Base-by-base conservation (phyloP, 1,140 invertebrate genomes). In the Drosophila fuyamai region DNA sequence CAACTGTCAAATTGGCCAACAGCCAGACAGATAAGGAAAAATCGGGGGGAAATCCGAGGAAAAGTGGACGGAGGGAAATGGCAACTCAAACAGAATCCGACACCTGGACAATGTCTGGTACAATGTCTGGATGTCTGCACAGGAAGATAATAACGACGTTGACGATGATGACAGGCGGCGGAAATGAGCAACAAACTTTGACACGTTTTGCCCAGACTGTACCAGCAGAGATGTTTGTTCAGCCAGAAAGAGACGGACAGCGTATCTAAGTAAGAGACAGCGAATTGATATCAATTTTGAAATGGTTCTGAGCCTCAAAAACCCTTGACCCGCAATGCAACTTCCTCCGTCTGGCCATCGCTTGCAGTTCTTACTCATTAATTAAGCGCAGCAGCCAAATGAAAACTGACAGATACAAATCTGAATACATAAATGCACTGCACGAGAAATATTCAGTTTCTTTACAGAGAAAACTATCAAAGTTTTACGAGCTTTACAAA, bases 321-420 rank as follows among this genome's bases (percentile, higher is more conserved):
- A 70, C 73, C 61, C 79, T 81, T 81, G 79, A 81, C 79, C 79
- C 47, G 76, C 76, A 57, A 73, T 66, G 44, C 66, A 55, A 40
- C 57, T 68, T 57, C 53, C 60, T 58, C 41, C 56, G 53, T 50
- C 59, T 72, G 53, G 53, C 36, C 48, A 46, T 50, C 71, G 54
- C 35, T 62, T 72, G 41, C 75, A 57, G 58, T 54, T 78, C 43
- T 43, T 35, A 36, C 44, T 32, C 60, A 67, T 79, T 68, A 79
- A 79, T 79, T 79, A 79, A 79, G 61, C 2, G 29, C 65, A 66
- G 51, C 44, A 38, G 29, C 55, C 55, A 61, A 38, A 79, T 79
- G 60, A 67, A 73, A 67, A 73, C 60, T 66, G 76, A 51, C 75
- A 65, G 76, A 71, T 48, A 70, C 43, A 48, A 51, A 61, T 53